Conservation (phyloP, 2,113 vertebrate genomes). For the Nestor notabilis region DNA sequence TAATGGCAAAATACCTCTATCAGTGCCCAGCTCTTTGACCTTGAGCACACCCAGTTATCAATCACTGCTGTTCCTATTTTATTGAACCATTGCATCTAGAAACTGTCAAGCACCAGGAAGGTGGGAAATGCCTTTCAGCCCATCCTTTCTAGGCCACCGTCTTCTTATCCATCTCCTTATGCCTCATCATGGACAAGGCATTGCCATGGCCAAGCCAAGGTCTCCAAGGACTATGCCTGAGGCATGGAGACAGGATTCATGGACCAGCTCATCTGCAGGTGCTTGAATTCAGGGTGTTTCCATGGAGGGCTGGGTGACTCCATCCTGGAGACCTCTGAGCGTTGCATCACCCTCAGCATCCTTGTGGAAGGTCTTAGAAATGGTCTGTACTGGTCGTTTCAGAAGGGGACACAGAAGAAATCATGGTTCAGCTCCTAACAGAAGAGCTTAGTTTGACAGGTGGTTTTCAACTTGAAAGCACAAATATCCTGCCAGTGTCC, state of each 20-base stretch:
- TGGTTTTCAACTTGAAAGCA: not conserved
- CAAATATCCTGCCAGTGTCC: not conserved
- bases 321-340: not conserved
- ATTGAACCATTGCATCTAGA: not conserved
- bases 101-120: not conserved
- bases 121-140: not conserved
- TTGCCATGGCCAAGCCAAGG: not conserved
- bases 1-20: not conserved
- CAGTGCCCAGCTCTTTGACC: not conserved
- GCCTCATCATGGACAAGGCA: no score
- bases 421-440: not conserved
- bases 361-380: not conserved
- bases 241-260: not conserved
- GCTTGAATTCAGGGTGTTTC: not conserved
- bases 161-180: not conserved
- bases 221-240: not conserved
- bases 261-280: not conserved
- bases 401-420: not conserved
- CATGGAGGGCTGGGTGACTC: not conserved
- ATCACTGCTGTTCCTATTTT: not conserved
- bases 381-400: not conserved
- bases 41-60: rapidly evolving
- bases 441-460: not conserved
- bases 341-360: not conserved
- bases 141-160: not conserved